A percentile compares a stretch with the other conserved stretches of the same genome.
Evolutionary conservation across 2,888 invertebrate genomes (phyloP).

Genomic region (Ashinkailepas kermadecensis): DNA sequence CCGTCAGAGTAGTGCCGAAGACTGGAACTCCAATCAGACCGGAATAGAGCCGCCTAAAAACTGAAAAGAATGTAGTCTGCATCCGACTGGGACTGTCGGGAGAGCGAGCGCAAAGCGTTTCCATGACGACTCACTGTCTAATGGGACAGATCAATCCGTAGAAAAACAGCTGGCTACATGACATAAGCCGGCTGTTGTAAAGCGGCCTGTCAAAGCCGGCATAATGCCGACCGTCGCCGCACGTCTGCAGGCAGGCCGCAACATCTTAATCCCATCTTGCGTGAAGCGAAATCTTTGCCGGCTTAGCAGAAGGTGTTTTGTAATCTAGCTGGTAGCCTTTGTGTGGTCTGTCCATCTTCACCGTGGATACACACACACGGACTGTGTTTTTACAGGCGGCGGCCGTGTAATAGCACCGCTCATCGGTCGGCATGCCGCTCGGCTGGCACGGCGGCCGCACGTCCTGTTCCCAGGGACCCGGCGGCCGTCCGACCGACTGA

Average conservation of each 20-base stretch:
- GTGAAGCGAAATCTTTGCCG: not conserved
- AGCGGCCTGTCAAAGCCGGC: not conserved
- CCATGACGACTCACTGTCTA: conserved; percentile 11
- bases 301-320: not conserved
- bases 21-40: too few relatives aligned
- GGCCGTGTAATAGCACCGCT: too few relatives aligned
- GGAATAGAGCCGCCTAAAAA: too few relatives aligned
- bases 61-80: too few relatives aligned
- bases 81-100: not conserved
- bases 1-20: too few relatives aligned
- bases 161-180: not conserved
- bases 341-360: not conserved
- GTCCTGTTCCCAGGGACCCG: too few relatives aligned
- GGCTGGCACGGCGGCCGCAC: too few relatives aligned
- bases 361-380: not conserved
- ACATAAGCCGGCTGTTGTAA: not conserved
- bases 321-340: not conserved
- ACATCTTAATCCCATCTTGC: conserved; percentile 9
- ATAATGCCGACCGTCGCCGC: not conserved
- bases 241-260: not conserved
- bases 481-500: too few relatives aligned
- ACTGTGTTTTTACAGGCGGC: not conserved
- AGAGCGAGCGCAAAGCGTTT: not conserved
- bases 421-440: too few relatives aligned
- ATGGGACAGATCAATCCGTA: not conserved